Evolutionary conservation across 2,797 vertebrate genomes (phyloP).

Genomic region (Helostoma temminkii): DNA sequence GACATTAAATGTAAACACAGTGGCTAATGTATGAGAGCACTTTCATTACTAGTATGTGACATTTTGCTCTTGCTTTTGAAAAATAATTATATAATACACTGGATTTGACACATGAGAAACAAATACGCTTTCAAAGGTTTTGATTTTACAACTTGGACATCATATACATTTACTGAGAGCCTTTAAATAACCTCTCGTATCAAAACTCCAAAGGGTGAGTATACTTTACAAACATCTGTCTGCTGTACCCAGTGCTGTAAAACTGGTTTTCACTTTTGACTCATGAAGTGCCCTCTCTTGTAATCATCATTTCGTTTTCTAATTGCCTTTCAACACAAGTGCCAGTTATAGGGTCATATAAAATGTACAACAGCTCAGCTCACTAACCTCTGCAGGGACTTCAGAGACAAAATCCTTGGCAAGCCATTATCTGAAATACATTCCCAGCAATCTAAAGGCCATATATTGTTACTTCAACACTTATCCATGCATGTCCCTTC

Average conservation of each 20-base stretch:
- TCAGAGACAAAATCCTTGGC: neutral
- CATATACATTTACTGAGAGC: constrained; percentile 57
- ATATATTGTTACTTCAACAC: constrained; percentile 33
- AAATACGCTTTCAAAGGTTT: constrained; percentile 34
- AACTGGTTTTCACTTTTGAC: constrained; percentile 4
- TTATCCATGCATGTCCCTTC: constrained; percentile 54
- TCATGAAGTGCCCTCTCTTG: constrained; percentile 36
- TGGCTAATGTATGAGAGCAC: constrained; percentile 17
- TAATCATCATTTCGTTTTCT: constrained; percentile 30
- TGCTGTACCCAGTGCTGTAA: constrained; percentile 33
- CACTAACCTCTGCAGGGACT: neutral
- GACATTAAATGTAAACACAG: constrained; percentile 56
- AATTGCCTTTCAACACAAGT: constrained; percentile 30
- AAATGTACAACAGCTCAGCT: constrained; percentile 18
- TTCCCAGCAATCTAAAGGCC: constrained; percentile 20
- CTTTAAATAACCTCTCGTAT: constrained; percentile 47
- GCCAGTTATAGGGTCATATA: constrained; percentile 8
- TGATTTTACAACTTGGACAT: constrained; percentile 45
- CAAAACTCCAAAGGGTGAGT: constrained; percentile 52
- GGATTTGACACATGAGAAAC: constrained; percentile 51
- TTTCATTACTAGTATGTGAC: constrained; percentile 30
- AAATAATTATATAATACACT: constrained; percentile 71
- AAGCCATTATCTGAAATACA: constrained; percentile 4
- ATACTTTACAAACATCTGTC: constrained; percentile 32
- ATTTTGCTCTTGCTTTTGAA: constrained; percentile 51